Conservation (phyloP, 2,113 vertebrate species). For the Neodontobutis hainanensis region DNA sequence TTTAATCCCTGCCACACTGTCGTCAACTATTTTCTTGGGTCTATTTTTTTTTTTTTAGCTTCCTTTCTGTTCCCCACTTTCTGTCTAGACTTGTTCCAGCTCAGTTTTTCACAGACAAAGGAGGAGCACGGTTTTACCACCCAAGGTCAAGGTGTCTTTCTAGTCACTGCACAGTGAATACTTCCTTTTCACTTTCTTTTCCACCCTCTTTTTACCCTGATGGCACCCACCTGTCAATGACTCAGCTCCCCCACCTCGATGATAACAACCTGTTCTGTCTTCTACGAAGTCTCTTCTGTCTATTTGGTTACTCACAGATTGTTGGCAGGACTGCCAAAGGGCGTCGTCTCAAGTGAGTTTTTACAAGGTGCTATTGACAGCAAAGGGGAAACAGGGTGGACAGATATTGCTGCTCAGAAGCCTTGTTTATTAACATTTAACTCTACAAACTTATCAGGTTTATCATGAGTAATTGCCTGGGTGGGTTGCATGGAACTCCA, state of each 20-base stretch:
- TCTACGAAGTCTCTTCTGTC: constrained; percentile 49
- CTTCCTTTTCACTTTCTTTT: constrained; percentile 30
- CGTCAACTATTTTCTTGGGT: constrained; percentile 55
- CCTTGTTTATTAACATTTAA: too few species aligned
- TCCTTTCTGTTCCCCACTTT: constrained; percentile 18
- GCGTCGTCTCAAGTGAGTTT: constrained; percentile 27
- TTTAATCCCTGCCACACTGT: constrained; percentile 70
- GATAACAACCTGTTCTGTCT: constrained; percentile 55
- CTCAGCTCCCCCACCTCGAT: constrained; percentile 48
- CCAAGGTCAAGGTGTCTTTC: constrained; percentile 59
- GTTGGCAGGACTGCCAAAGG: constrained; percentile 26
- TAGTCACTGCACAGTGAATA: constrained; percentile 4
- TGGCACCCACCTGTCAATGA: constrained; percentile 58
- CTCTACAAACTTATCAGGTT: too few species aligned
- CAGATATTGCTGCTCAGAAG: too few species aligned
- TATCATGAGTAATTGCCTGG: constrained; percentile 14
- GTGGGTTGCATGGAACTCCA: too few species aligned
- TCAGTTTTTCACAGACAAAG: not conserved
- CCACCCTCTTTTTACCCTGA: constrained; percentile 38
- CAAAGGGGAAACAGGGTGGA: constrained; percentile 25
- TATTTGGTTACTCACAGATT: constrained; percentile 51
- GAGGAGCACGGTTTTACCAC: constrained; percentile 27
- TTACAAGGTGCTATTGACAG: constrained; percentile 42
- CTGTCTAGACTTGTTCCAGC: constrained; percentile 27
- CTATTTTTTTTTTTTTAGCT: constrained; percentile 38